Conservation (phyloP, 2,113 vertebrate species). For the Rhipidura dahli region DNA sequence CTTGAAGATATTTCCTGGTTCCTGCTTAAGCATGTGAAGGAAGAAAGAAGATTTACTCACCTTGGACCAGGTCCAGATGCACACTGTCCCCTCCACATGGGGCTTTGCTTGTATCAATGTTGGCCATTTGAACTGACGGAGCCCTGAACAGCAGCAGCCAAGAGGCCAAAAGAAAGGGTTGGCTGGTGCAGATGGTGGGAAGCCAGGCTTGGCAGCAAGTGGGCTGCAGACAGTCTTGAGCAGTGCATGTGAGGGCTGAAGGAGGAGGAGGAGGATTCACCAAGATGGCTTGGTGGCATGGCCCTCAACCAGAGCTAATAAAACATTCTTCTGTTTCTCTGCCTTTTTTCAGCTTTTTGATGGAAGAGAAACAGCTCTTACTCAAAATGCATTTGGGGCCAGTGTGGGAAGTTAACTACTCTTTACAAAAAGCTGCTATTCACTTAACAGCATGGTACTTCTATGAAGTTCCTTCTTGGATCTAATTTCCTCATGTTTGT, state of each 20-base stretch:
- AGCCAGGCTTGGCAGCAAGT: background rate
- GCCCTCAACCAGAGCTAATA: background rate
- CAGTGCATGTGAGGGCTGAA: background rate
- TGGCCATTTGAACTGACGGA: background rate
- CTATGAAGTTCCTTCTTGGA: background rate
- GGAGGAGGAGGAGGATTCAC: background rate
- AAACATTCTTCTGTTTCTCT: background rate
- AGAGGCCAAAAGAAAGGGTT: background rate
- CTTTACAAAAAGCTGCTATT: background rate
- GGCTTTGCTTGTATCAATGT: background rate
- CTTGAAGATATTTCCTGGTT: constrained; percentile 17
- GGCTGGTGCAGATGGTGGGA: background rate
- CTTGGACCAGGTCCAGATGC: background rate
- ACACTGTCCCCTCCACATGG: background rate
- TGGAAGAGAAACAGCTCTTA: background rate
- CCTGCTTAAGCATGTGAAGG: background rate
- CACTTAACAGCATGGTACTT: background rate
- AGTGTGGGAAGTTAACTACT: background rate
- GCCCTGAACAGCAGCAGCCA: background rate
- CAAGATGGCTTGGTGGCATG: background rate
- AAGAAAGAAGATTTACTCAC: background rate
- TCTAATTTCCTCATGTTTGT: background rate
- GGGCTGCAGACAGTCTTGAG: background rate
- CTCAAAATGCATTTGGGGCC: background rate
- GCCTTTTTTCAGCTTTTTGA: background rate